Evolutionary conservation across 1,140 invertebrate genomes (phyloP).

Genomic region (Drosophila seguyi): DNA sequence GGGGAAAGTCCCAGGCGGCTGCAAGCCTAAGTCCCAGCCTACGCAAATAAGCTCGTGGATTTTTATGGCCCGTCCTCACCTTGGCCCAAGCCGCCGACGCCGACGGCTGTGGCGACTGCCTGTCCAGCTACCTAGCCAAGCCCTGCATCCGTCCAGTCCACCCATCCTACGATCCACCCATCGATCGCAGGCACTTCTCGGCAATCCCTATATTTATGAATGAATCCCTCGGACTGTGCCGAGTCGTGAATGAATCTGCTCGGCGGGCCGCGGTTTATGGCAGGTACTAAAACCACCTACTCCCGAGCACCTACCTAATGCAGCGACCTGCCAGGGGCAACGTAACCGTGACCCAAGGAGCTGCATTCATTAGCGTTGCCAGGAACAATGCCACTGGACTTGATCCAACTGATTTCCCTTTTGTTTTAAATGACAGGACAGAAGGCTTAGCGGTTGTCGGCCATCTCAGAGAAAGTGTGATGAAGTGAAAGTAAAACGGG

Average conservation of each 20-base stretch:
- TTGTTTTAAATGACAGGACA: constrained; percentile 71
- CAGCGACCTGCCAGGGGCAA: neutral
- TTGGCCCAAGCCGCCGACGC: constrained; percentile 1
- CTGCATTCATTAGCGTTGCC: constrained; percentile 72
- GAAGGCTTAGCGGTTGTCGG: constrained; percentile 52
- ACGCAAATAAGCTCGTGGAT: constrained; percentile 75
- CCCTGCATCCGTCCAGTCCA: constrained; percentile 6
- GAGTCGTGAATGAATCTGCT: constrained; percentile 64
- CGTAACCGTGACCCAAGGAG: constrained; percentile 27
- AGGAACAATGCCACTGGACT: constrained; percentile 68
- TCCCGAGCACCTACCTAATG: constrained; percentile 42
- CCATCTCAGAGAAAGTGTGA: neutral
- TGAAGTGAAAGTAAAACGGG: neutral
- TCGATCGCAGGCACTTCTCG: constrained; percentile 26
- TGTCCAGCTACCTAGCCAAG: constrained; percentile 21
- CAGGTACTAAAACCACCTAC: constrained; percentile 69
- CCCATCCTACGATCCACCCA: constrained; percentile 35
- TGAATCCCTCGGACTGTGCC: constrained; percentile 48
- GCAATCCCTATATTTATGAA: constrained; percentile 69
- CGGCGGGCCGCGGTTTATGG: constrained; percentile 48
- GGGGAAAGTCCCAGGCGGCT: constrained; percentile 71
- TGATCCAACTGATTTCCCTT: constrained; percentile 78
- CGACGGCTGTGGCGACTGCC: neutral
- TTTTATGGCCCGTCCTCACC: constrained; percentile 48
- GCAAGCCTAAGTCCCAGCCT: constrained; percentile 71